Base-by-base conservation (phyloP, 2,888 invertebrate species). In the Caenorhabditis angaria region DNA sequence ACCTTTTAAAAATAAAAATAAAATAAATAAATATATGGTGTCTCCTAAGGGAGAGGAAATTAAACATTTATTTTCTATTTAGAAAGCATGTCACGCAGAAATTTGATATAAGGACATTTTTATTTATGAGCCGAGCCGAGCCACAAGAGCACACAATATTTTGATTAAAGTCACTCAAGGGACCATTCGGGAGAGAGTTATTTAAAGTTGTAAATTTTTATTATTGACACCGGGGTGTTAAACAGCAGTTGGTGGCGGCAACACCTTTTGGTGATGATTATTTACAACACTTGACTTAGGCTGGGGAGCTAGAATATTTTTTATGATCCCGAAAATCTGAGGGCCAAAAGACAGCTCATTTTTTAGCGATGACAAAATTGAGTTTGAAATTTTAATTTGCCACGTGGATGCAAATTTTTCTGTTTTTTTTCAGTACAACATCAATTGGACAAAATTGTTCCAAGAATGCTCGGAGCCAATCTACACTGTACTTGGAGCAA, bases 401-500 rank as follows among this genome's bases (percentile, higher is more conserved):
- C n/a, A 35, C 14, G 14, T 35, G 14, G 6, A 35, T 35, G 6
- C 35, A 35, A 35, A 10, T 35, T 35, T 14, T 10, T 35, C 6
- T 10, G 35, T 22, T 22, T n/a, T 47, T 24, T 77, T 89, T 18
- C 82, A 82, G 68, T 76, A 88, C 77, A 86, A 87, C 57, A 85
- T 89, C 65, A 88, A 88, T 82, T 89, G 89, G 89, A 83, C 86
- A 20, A 80, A 87, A 41, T 87, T 88, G 22, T 83, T 83, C 51
- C 88, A 89, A 81, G 82, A 82, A 24, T 86, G 87, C 12, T 83
- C 83, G 27, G 84, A 83, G 58, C 88, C 85, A 6, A 77, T 71
- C 1, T 88, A 88, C 20, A 71, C 70, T 14, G 60, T 69, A 14
- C 70, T 71, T 10, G 79, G 74, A 27, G 76, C 79, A 12, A 67